These are phyloP conservation scores for Eidolon helvum DNA, from an alignment of 2,113 vertebrate genomes.

Conservation along the genomic window DNA sequence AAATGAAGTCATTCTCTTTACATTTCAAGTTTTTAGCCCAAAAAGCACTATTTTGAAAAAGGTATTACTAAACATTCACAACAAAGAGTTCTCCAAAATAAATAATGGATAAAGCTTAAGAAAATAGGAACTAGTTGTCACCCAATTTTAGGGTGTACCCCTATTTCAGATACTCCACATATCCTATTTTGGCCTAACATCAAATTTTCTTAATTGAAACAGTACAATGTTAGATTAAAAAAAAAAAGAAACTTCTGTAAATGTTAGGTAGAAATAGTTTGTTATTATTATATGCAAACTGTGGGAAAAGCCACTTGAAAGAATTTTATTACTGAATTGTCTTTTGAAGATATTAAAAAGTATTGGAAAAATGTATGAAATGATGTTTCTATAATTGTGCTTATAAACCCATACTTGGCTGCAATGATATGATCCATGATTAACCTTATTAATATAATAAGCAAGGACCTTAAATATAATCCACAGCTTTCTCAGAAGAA, in stretches of 20 bases:
- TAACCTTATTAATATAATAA: constrained; percentile 21
- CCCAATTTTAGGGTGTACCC: not conserved
- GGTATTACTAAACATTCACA: not conserved
- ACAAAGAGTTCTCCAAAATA: not conserved
- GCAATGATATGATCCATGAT: not conserved
- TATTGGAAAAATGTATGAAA: constrained; percentile 10
- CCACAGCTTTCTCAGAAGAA: not conserved
- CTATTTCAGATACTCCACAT: not conserved
- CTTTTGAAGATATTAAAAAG: not conserved
- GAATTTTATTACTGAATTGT: not conserved
- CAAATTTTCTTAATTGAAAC: constrained; percentile 15
- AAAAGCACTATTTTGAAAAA: not conserved
- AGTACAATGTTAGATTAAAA: not conserved
- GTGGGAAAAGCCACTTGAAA: not conserved
- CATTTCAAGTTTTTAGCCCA: not conserved
- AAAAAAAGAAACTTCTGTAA: not conserved
- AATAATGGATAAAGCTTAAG: not conserved
- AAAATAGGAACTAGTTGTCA: not conserved
- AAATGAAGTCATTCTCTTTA: not conserved
- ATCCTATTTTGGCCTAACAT: not conserved
- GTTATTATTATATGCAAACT: not conserved
- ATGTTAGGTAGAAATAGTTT: not conserved
- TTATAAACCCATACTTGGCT: not conserved
- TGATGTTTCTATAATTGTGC: not conserved
- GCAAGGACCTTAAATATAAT: not conserved